Base-by-base conservation (phyloP, 2,797 vertebrate genomes). In the Tinamus major region DNA sequence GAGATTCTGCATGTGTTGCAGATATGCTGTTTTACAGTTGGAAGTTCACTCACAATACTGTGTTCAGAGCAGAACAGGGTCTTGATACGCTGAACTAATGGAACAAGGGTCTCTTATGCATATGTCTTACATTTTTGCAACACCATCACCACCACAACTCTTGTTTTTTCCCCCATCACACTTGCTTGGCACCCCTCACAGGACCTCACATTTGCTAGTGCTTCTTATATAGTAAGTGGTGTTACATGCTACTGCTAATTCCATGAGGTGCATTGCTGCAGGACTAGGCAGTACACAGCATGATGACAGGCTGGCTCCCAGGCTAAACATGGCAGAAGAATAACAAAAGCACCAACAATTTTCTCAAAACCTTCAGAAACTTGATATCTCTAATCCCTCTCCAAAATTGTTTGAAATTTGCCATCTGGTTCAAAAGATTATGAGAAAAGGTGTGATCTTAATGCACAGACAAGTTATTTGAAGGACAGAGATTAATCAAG, bases 221-320 rank as follows among this genome's bases (percentile, higher is more conserved):
- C 14, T 70, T 20, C 26, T 71, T 86, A 24, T 23, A 13, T 20
- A 70, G 20, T 26, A 70, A 72, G 29, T 9, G 12, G 4, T 76
- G 51, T 11, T 48, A 14, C 27, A n/a, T 37, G 3, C 20, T 65
- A 2, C 6, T 65, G 23, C 37, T 42, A 21, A 3, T 58, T 41
- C 61, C 23, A 64, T 24, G 46, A 3, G 5, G 3, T 31, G 26
- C 6, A 6, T 29, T 55, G 19, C 26, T 84, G 37, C 31, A 42
- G 42, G 42, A 29, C 6, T 35, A 27, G 11, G 31, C 39, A 63
- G 29, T 5, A 33, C 15, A 23, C 6, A 17, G 31, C 18, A 29
- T 0, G 3, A 16, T 8, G 31, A 44, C 19, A 17, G 12, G 9
- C 24, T 33, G 0, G 0, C 15, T 29, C 27, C 16, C 39, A 23